Evolutionary conservation across 2,888 invertebrate species (phyloP).

Genomic region (Drosophila diplacantha): DNA sequence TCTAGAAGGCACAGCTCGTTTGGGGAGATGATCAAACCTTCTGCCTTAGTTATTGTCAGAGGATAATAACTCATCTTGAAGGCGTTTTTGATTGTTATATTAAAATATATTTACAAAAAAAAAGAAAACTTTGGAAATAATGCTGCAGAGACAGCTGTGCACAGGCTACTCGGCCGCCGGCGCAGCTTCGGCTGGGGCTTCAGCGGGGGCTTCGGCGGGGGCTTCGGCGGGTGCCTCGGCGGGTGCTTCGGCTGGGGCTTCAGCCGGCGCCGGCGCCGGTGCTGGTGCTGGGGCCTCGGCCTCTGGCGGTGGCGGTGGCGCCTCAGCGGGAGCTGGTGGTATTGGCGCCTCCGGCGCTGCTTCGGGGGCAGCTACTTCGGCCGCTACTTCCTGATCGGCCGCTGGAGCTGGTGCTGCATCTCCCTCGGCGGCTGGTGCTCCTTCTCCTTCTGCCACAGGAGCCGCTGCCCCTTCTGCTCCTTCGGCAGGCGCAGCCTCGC

Average conservation of each 20-base stretch:
- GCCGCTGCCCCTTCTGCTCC: conserved; percentile 19
- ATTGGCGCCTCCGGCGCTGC: not conserved
- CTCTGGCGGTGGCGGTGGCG: not conserved
- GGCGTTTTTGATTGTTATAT: not conserved
- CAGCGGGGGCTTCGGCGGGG: no score
- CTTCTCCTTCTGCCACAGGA: conserved; percentile 2
- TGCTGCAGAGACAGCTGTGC: not conserved
- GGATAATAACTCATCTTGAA: no score
- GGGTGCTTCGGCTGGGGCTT: not conserved
- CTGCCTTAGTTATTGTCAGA: no score
- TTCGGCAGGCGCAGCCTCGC: conserved; percentile 1
- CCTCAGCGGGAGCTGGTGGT: conserved; percentile 2
- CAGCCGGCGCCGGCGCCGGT: not conserved
- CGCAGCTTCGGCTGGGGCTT: not conserved
- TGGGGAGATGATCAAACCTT: no score
- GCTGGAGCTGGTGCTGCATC: conserved; percentile 2
- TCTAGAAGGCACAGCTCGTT: no score
- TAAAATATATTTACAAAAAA: not conserved
- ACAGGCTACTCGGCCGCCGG: conserved; percentile 1
- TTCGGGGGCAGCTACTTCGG: conserved; percentile 2
- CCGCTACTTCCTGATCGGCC: conserved; percentile 3
- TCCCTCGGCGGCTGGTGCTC: not conserved
- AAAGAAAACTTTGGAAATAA: not conserved
- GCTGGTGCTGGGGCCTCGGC: conserved; percentile 19
- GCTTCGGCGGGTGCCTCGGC: not conserved